phyloP scores from a whole-genome alignment of 2,113 vertebrate genomes.

The Microcebus murinus region DNA sequence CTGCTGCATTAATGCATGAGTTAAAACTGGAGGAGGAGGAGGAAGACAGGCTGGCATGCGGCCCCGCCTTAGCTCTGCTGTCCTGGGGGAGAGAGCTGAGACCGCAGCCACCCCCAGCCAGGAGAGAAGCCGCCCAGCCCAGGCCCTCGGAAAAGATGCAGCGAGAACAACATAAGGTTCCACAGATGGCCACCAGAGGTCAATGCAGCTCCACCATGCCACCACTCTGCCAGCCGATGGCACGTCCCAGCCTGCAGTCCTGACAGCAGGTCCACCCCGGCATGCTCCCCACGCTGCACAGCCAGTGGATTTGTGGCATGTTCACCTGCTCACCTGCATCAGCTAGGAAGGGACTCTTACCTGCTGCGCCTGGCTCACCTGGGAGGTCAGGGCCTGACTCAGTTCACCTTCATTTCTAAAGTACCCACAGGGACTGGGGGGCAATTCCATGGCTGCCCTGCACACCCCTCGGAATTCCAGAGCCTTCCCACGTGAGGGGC shows the following conservation, averaged over 20 bases:
- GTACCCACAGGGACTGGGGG: not conserved
- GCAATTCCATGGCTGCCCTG: fast-evolving
- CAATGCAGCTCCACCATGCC: conserved; percentile 16
- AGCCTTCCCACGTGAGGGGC: not conserved
- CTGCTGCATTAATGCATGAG: not conserved
- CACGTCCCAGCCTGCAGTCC: not conserved
- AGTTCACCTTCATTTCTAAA: not conserved
- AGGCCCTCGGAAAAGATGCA: not conserved
- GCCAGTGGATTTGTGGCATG: fast-evolving
- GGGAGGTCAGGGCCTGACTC: not conserved
- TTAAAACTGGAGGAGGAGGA: not conserved
- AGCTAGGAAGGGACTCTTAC: not conserved
- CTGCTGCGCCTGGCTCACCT: not conserved
- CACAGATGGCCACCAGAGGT: conserved; percentile 58
- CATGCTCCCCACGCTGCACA: fast-evolving
- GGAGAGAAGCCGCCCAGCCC: no score
- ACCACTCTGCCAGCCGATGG: not conserved
- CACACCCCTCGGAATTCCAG: not conserved
- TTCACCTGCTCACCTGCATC: not conserved
- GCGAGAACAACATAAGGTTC: not conserved
- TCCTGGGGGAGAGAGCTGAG: not conserved
- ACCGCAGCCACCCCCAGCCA: no score
- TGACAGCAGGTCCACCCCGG: not conserved
- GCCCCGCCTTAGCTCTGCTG: not conserved
- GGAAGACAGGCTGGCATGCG: not conserved